Base-by-base conservation (phyloP, 2,113 vertebrate genomes). In the Pedetes capensis region DNA sequence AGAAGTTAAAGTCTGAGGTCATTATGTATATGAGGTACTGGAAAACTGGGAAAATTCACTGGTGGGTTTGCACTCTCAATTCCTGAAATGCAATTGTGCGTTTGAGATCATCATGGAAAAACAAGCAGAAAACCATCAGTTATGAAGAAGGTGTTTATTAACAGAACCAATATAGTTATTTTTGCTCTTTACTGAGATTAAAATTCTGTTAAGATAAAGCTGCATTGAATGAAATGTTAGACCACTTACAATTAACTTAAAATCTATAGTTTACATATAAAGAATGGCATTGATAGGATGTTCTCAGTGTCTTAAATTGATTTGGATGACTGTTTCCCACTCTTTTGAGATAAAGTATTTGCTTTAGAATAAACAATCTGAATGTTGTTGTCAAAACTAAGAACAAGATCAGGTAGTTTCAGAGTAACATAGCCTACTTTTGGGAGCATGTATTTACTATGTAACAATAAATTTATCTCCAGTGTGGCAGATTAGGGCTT, bases 281-380 rank as follows among this genome's bases (percentile, higher is more conserved):
- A 80, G 32, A 11, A 47, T 55, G 13, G 78, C 17, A 57, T 37
- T 87, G 87, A n/a, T 4, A 80, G 39, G 75, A 59, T 2, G 3
- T 84, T 63, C 44, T 71, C 32, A 53, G 1, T 34, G 27, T 51
- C 59, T 64, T 78, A 64, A 75, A 53, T 39, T 87, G 63, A 91
- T 75, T 63, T 39, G 71, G 32, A 75, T 79, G 49, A 37, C 5
- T 63, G 18, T 37, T 82, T 81, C 78, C 74, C 42, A 89, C 47
- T 37, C 32, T 79, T 92, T 83, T 13, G 13, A 91, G 94, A 94
- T 63, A 55, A 80, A 97, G 3, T 34, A 14, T 55, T 92, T 84
- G 44, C 5, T n/a, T 90, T 90, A 66, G 20, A 44, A 81, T 57
- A 27, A 72, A 37, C 63, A 68, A 34, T 39, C 66, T 9, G 11